Percentiles rank a stretch among this genome's conserved stretches.
These are phyloP conservation scores for Takifugu flavidus DNA, from an alignment of 2,113 vertebrate genomes.

Conservation along the genomic window DNA sequence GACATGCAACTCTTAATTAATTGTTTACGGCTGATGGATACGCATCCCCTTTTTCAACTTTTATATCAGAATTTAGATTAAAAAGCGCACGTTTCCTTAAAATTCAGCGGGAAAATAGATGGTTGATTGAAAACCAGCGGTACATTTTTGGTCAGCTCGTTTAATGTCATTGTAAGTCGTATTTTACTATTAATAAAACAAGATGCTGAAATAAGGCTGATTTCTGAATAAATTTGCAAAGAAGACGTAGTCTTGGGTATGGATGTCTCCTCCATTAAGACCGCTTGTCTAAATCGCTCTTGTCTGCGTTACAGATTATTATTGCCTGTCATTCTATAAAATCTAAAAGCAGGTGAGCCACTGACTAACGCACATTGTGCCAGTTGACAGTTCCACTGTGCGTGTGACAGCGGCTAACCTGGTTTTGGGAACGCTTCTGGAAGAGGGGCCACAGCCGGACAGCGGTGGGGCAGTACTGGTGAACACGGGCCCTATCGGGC, in stretches of 20 bases:
- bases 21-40: not conserved
- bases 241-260: too few species aligned
- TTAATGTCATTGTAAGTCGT: not conserved
- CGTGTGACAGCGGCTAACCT: slow-evolving; percentile 99
- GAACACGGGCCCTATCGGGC: slow-evolving; percentile 14
- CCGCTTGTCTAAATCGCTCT: slow-evolving; percentile 8
- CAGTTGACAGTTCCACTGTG: slow-evolving; percentile 91
- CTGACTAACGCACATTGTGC: slow-evolving; percentile 99
- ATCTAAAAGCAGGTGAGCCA: slow-evolving; percentile 97
- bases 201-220: too few species aligned
- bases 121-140: slow-evolving; percentile 2
- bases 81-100: slow-evolving; percentile 4
- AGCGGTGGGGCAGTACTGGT: slow-evolving; percentile 32
- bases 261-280: not conserved
- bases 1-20: not conserved
- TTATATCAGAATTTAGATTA: slow-evolving; percentile 1
- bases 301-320: slow-evolving; percentile 35
- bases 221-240: not conserved
- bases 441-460: slow-evolving; percentile 23
- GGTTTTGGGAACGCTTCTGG: slow-evolving; percentile 84
- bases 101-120: not conserved
- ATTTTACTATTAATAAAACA: too few species aligned
- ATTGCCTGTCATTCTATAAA: slow-evolving; percentile 12
- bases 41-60: slow-evolving; percentile 19
- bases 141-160: slow-evolving; percentile 1